A percentile compares a stretch with the other conserved stretches of the same genome.
These are phyloP conservation scores for Rotaria sp. DNA, from an alignment of 2,888 invertebrate species.

Conservation along the genomic window DNA sequence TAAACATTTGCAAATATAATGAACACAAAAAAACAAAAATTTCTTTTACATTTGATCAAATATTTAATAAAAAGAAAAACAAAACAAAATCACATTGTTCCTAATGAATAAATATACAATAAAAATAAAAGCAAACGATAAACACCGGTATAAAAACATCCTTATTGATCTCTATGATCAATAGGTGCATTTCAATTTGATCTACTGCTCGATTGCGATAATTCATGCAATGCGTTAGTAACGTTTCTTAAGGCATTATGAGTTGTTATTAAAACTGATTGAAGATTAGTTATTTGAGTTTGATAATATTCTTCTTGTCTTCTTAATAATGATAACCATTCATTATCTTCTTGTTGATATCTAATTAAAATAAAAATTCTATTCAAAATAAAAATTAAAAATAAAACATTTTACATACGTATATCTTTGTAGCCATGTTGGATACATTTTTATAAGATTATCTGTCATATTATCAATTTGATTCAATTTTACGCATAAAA, in stretches of 20 bases:
- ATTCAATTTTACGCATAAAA: slow-evolving; percentile 18
- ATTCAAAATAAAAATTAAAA: neutral
- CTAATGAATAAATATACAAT: neutral
- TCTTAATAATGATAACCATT: neutral
- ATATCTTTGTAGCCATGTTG: neutral
- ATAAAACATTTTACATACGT: neutral
- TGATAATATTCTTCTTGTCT: slow-evolving; percentile 18
- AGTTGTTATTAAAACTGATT: neutral
- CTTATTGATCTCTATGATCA: neutral
- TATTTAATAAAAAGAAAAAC: neutral
- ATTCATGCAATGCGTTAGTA: neutral
- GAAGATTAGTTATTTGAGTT: neutral
- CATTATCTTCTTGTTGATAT: neutral
- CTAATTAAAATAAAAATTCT: neutral
- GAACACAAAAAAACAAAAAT: neutral
- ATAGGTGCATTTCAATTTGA: neutral
- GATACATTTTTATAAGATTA: neutral
- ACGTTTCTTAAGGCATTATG: slow-evolving; percentile 11
- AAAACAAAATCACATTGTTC: neutral
- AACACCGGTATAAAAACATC: neutral
- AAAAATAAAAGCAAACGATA: neutral
- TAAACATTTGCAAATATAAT: neutral
- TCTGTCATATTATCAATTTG: slow-evolving; percentile 7
- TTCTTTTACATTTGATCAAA: neutral
- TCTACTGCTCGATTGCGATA: neutral